Conservation (phyloP, 2,888 invertebrate species). For the Andrena praecox region DNA sequence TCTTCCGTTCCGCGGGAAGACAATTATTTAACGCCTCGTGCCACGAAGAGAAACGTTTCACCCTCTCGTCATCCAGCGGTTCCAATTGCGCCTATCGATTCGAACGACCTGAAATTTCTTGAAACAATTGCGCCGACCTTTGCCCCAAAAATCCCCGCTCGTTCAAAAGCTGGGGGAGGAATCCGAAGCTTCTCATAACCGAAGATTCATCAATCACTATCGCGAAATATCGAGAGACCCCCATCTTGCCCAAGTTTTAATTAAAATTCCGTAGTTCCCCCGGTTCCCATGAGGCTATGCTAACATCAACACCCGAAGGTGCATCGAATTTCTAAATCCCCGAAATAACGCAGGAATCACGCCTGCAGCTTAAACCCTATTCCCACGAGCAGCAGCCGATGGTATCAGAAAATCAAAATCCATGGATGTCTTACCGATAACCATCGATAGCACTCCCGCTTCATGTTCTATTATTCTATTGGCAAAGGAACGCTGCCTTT, state of each 20-base stretch:
- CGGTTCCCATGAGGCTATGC: not conserved
- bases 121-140: slow-evolving; percentile 7
- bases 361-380: not conserved
- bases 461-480: not conserved
- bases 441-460: not conserved
- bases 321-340: not conserved
- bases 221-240: not conserved
- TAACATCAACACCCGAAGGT: not conserved
- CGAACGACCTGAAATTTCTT: slow-evolving; percentile 20
- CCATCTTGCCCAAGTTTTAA: not conserved
- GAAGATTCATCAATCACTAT: not conserved
- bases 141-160: not conserved
- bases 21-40: slow-evolving; percentile 42
- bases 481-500: not conserved
- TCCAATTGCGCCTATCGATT: slow-evolving; percentile 13
- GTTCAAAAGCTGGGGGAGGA: not conserved
- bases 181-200: not conserved
- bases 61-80: not conserved
- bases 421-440: not conserved
- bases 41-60: slow-evolving; percentile 1
- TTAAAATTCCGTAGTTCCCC: not conserved
- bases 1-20: slow-evolving; percentile 47
- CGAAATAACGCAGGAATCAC: not conserved
- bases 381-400: not conserved
- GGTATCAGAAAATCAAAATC: not conserved